Evolutionary conservation across 1,140 invertebrate genomes (phyloP).

Genomic region (Oedothorax gibbosus): DNA sequence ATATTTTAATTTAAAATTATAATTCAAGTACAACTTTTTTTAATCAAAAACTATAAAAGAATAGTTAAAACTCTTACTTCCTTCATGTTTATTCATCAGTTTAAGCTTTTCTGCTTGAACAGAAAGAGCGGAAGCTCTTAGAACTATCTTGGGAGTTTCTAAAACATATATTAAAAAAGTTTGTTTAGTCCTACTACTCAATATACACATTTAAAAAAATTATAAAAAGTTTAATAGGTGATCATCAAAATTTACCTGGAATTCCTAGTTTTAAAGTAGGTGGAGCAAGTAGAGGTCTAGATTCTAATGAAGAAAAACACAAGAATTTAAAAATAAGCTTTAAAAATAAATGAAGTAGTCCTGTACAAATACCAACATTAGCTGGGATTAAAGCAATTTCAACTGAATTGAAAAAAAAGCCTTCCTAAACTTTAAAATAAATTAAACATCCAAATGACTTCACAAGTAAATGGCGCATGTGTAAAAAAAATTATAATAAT

Average conservation of each 20-base stretch:
- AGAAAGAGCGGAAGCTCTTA: slow-evolving; percentile 44
- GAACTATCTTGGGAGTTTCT: slow-evolving; percentile 43
- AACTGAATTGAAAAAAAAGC: no score
- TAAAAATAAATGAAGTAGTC: no score
- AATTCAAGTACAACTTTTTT: not conserved
- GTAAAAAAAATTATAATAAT: no score
- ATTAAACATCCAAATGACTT: no score
- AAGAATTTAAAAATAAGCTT: no score
- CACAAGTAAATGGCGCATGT: no score
- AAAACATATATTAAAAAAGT: slow-evolving; percentile 1
- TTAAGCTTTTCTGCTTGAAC: slow-evolving; percentile 53
- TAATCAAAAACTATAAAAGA: not conserved
- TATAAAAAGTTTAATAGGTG: not conserved
- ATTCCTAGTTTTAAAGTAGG: slow-evolving; percentile 57
- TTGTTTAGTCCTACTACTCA: not conserved
- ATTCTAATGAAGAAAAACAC: slow-evolving; percentile 43
- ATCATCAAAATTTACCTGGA: slow-evolving; percentile 18
- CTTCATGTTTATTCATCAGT: slow-evolving; percentile 31
- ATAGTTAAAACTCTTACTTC: slow-evolving; percentile 18
- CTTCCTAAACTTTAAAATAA: no score
- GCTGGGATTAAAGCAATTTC: no score
- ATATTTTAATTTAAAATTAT: no score
- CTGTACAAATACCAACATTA: no score
- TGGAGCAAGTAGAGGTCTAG: slow-evolving; percentile 61
- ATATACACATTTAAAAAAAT: not conserved